Conservation (phyloP, 2,797 vertebrate genomes). For the Euphonia xanthogaster region DNA sequence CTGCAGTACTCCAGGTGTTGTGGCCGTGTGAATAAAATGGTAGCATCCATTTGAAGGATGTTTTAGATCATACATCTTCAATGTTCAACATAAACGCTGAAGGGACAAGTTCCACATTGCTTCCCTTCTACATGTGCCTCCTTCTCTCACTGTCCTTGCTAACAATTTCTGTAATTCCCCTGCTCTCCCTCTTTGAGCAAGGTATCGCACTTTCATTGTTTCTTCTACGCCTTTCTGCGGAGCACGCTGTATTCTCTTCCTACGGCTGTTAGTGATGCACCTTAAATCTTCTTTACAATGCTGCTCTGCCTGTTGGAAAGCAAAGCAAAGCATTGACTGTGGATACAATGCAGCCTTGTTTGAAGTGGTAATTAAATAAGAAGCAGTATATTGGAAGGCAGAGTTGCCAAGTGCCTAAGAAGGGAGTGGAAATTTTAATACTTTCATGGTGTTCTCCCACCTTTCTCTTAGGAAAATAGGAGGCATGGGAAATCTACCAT, state of each 20-base stretch:
- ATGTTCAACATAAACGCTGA: neutral
- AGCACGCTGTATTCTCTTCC: neutral
- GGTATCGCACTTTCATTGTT: neutral
- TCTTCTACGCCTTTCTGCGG: neutral
- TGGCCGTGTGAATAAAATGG: neutral
- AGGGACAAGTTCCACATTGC: neutral
- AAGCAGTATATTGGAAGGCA: neutral
- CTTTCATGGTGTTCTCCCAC: neutral
- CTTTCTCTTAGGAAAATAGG: neutral
- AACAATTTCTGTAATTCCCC: neutral
- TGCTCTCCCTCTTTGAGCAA: neutral
- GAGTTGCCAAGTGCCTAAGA: neutral
- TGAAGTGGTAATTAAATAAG: conserved; percentile 35
- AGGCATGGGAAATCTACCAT: neutral
- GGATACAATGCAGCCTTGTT: neutral
- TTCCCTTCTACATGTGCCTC: neutral
- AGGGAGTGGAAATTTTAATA: neutral
- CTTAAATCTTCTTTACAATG: conserved; percentile 9
- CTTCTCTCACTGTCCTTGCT: neutral
- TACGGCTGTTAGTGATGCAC: neutral
- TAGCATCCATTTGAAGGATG: neutral
- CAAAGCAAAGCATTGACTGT: neutral
- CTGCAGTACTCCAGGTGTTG: neutral
- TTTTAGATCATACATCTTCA: neutral
- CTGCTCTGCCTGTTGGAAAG: neutral